Conservation (phyloP, 2,113 vertebrate species). For the Leucopsar rothschildi region DNA sequence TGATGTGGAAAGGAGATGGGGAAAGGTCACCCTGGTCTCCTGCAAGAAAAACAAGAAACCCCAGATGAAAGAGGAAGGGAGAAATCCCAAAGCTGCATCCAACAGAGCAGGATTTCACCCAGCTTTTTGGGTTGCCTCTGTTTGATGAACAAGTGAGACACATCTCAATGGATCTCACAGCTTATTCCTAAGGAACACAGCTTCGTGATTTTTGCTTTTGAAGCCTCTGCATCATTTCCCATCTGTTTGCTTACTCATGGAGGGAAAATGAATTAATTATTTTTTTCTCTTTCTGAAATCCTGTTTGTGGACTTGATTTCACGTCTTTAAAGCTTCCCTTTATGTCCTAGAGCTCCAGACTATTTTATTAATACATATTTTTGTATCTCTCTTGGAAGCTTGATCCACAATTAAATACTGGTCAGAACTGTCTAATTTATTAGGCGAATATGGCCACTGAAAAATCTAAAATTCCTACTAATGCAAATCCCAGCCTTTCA, state of each 20-base stretch:
- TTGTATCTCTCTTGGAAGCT: background rate
- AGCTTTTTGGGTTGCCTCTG: background rate
- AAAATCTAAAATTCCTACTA: background rate
- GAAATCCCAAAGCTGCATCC: background rate
- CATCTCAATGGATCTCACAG: background rate
- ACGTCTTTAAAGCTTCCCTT: background rate
- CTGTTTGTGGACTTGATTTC: background rate
- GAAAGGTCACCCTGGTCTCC: background rate
- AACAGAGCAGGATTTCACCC: background rate
- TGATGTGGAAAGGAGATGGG: background rate
- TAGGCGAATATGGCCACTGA: background rate
- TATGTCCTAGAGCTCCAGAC: background rate
- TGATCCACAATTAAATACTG: background rate
- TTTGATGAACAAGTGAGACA: background rate
- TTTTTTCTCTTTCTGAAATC: background rate
- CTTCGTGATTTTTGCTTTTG: background rate
- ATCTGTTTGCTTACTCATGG: background rate
- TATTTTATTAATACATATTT: background rate
- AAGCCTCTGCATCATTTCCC: background rate
- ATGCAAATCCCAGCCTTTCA: background rate
- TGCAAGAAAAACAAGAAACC: background rate
- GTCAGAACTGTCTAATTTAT: background rate
- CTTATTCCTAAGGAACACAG: background rate
- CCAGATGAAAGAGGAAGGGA: background rate
- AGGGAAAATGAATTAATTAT: conserved; percentile 5